These are phyloP conservation scores for Nezara viridula DNA, from an alignment of 2,888 invertebrate genomes.

Conservation along the genomic window DNA sequence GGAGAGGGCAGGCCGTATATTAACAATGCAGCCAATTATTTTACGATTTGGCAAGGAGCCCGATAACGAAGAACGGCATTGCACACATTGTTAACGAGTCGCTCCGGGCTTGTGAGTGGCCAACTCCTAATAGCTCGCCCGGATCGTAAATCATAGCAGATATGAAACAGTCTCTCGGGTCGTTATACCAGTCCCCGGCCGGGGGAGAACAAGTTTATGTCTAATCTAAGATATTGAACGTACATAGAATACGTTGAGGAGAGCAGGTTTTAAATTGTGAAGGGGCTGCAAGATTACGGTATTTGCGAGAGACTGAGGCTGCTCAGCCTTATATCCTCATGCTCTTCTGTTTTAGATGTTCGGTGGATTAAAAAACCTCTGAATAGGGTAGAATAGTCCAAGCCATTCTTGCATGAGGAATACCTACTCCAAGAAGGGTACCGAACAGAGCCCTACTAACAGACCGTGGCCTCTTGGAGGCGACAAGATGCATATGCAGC, in stretches of 20 bases:
- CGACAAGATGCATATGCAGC: too few relatives aligned
- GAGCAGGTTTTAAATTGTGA: not conserved
- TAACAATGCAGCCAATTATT: slow-evolving; percentile 1
- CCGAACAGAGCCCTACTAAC: too few relatives aligned
- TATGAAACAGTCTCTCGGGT: not conserved
- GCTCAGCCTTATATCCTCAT: too few relatives aligned
- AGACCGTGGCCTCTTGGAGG: too few relatives aligned
- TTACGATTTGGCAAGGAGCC: not conserved
- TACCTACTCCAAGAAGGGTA: too few relatives aligned
- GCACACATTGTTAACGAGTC: slow-evolving; percentile 1
- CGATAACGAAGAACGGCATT: not conserved
- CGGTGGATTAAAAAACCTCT: too few relatives aligned
- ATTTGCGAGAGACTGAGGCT: too few relatives aligned
- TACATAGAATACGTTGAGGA: too few relatives aligned
- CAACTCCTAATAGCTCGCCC: not conserved
- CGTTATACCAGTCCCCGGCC: not conserved
- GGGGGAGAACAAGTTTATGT: not conserved
- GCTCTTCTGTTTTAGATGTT: too few relatives aligned
- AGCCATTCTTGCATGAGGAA: too few relatives aligned
- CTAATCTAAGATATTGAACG: not conserved
- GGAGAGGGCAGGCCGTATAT: not conserved
- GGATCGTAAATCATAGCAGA: not conserved
- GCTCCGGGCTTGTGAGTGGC: not conserved
- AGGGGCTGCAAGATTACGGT: not conserved
- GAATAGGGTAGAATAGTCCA: too few relatives aligned